phyloP scores from a whole-genome alignment of 2,888 invertebrate species.

The Machimus atricapillus region DNA sequence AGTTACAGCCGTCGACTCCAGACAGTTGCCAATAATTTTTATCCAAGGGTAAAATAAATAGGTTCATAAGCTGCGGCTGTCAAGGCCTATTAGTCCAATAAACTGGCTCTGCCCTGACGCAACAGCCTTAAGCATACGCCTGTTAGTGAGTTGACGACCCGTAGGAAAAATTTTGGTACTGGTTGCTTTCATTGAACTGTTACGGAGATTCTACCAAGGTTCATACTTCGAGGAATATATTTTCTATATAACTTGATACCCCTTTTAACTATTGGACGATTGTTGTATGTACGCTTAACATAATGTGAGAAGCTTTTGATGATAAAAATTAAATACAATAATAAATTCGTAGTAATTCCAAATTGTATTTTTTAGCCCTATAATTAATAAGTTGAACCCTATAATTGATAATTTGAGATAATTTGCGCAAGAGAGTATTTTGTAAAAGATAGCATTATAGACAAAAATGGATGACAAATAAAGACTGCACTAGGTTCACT shows the following conservation, averaged over 20 bases:
- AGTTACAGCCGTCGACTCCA: slow-evolving; percentile 44
- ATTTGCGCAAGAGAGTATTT: too few species aligned
- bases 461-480: too few species aligned
- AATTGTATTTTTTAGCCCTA: not conserved
- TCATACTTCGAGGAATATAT: not conserved
- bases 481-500: too few species aligned
- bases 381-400: too few species aligned
- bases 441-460: too few species aligned
- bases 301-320: not conserved
- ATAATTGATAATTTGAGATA: too few species aligned
- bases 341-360: slow-evolving; percentile 2
- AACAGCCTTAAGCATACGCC: slow-evolving; percentile 41
- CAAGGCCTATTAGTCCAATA: not conserved
- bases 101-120: slow-evolving; percentile 35
- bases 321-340: not conserved
- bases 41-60: slow-evolving; percentile 48
- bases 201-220: not conserved
- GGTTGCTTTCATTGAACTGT: not conserved
- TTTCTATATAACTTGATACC: not conserved
- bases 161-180: not conserved
- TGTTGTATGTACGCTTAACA: not conserved
- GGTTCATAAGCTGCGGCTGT: slow-evolving; percentile 44
- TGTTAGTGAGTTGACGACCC: slow-evolving; percentile 47
- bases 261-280: not conserved
- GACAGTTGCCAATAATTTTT: slow-evolving; percentile 38